phyloP scores from a whole-genome alignment of 2,797 vertebrate species.

The Moxostoma hubbsi region DNA sequence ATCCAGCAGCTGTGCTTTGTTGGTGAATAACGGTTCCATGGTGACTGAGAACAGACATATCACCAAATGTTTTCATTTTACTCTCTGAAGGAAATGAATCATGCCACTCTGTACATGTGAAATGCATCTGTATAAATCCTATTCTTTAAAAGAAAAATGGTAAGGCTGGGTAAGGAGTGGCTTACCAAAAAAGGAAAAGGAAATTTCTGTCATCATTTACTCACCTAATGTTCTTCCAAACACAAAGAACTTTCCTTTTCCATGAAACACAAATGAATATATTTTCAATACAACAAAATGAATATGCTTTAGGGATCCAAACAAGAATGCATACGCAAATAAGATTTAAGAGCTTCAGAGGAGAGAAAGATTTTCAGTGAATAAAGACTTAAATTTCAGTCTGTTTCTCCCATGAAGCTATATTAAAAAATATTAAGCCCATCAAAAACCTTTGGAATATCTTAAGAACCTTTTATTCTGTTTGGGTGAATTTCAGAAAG shows the following conservation, averaged over 20 bases:
- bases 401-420: too few relatives aligned
- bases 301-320: too few relatives aligned
- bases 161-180: too few relatives aligned
- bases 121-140: constrained; percentile 12
- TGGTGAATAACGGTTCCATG: constrained; percentile 38
- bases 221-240: background rate
- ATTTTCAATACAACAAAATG: too few relatives aligned
- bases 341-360: too few relatives aligned
- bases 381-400: too few relatives aligned
- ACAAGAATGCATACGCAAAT: too few relatives aligned
- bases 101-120: constrained; percentile 3
- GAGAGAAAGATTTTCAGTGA: too few relatives aligned
- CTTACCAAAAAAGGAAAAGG: background rate
- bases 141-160: background rate
- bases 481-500: constrained; percentile 14
- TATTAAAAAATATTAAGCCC: too few relatives aligned
- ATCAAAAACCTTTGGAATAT: background rate
- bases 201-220: background rate
- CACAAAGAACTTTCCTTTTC: background rate
- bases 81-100: constrained; percentile 23
- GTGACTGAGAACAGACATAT: constrained; percentile 45
- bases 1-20: constrained; percentile 48
- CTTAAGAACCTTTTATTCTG: constrained; percentile 3
- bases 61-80: constrained; percentile 40
- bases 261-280: background rate